Base-by-base conservation (phyloP, 2,888 invertebrate species). In the Hermodice carunculata region DNA sequence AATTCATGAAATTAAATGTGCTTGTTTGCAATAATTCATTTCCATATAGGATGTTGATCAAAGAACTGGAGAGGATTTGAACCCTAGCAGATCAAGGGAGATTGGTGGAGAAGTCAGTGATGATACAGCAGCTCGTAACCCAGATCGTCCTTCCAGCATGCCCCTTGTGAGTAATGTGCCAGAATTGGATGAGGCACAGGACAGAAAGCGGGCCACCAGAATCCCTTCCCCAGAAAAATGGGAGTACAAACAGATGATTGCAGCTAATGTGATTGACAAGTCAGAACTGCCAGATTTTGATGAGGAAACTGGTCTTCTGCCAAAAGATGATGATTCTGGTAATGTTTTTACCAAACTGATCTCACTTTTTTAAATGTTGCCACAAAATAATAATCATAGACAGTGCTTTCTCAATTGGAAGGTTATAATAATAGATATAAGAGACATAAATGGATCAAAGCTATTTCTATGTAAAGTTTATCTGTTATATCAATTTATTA, bases 241-340 rank as follows among this genome's bases (percentile, higher is more conserved):
- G 98, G 98, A 98, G 88, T 93, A 97, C 71, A 96, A 97, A 82
- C 98, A 97, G 90, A 95, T 98, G 96, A 91, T 94, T 76, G 93
- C 95, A 8, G 96, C 96, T 0, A 94, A 93, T 32, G 94, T 94
- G 42, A 92, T 96, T 65, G 95, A 95, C 82, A 93, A 94, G 80
- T 94, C 94, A 74, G 98, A 98, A 83, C 86, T 98, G 67, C 98
- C 98, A 0, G 98, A 98, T 84, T 98, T 98, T 85, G 98, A 99
- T 83, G 97, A 96, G 66, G 98, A 98, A 83, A 95, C 95, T 11
- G 98, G 98, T 43, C 86, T 94, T 3, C 84, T 97, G 52, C 95
- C 95, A 0, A 95, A 95, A 84, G 86, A 86, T 22, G 87, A 87
- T 62, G 87, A 83, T 53, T 81, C 81, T 22, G 81, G 81, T 82